phyloP scores from a whole-genome alignment of 2,888 invertebrate genomes.

The Cheilosia grossa region DNA sequence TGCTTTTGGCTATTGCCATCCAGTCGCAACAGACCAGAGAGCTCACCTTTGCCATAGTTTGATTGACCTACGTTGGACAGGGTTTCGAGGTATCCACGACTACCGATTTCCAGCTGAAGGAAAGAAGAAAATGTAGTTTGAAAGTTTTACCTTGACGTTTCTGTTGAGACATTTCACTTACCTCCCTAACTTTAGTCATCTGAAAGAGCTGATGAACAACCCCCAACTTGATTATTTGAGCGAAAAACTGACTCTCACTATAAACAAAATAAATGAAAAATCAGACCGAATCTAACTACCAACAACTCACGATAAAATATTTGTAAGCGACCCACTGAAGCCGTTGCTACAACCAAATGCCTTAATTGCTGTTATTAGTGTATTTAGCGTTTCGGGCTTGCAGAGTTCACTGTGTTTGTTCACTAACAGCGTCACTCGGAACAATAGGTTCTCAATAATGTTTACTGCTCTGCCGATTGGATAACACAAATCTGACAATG shows the following conservation, averaged over 20 bases:
- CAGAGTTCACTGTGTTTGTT: slow-evolving; percentile 81
- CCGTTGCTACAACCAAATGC: slow-evolving; percentile 80
- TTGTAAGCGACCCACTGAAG: slow-evolving; percentile 80
- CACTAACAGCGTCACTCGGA: slow-evolving; percentile 80
- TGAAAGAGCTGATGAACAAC: slow-evolving; percentile 81
- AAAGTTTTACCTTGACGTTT: neutral
- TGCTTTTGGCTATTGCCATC: slow-evolving; percentile 80
- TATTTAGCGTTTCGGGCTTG: slow-evolving; percentile 81
- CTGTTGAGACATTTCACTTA: slow-evolving; percentile 52
- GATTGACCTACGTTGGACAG: slow-evolving; percentile 82
- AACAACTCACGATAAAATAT: slow-evolving; percentile 81
- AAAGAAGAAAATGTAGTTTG: neutral
- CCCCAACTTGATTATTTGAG: slow-evolving; percentile 81
- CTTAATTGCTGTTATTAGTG: slow-evolving; percentile 81
- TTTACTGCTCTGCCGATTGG: slow-evolving; percentile 79
- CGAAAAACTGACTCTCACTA: slow-evolving; percentile 83
- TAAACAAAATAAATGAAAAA: slow-evolving; percentile 34
- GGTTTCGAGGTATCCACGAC: slow-evolving; percentile 80
- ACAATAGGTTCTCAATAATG: slow-evolving; percentile 81
- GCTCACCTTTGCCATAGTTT: slow-evolving; percentile 82
- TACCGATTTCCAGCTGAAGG: slow-evolving; percentile 79
- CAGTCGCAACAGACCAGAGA: slow-evolving; percentile 80
- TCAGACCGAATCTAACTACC: neutral
- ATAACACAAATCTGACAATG: slow-evolving; percentile 76
- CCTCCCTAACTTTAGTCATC: slow-evolving; percentile 80